These are phyloP conservation scores for Hirtodrosophila alboralis DNA, from an alignment of 2,888 invertebrate genomes.

Conservation along the genomic window DNA sequence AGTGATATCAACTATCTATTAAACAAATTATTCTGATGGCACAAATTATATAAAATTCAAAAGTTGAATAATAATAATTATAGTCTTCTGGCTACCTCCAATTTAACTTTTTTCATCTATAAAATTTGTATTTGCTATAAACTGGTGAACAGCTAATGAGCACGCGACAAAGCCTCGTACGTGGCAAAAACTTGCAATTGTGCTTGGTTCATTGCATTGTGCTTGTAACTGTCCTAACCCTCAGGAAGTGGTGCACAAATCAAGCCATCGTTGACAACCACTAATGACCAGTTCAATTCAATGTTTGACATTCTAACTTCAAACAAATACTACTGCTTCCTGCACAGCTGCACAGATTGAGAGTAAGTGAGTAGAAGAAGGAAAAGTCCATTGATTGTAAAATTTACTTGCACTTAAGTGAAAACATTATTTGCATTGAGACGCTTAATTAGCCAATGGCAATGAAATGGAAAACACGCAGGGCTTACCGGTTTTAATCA, in stretches of 20 bases:
- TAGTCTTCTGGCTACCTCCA: too few species aligned
- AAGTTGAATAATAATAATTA: too few species aligned
- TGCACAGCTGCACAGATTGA: conserved; percentile 43
- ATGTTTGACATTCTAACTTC: conserved; percentile 61
- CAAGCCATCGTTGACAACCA: conserved; percentile 68
- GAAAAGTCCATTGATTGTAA: conserved; percentile 35
- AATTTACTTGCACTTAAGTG: conserved; percentile 78
- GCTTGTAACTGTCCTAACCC: neutral
- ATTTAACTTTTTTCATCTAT: too few species aligned
- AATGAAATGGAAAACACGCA: conserved; percentile 75
- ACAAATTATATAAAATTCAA: too few species aligned
- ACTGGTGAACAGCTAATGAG: too few species aligned
- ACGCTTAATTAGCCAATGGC: conserved; percentile 60
- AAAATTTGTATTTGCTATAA: too few species aligned
- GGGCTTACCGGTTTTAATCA: conserved; percentile 48
- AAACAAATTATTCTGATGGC: too few species aligned
- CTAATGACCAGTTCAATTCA: conserved; percentile 62
- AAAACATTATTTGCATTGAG: conserved; percentile 59
- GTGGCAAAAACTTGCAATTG: conserved; percentile 5
- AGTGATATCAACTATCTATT: too few species aligned
- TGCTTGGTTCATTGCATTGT: neutral
- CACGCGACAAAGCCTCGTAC: conserved; percentile 76
- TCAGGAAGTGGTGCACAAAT: conserved; percentile 69
- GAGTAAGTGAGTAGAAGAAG: neutral
- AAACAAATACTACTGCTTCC: conserved; percentile 62